Evolutionary conservation across 92 coral and sea anemone genomes (phyloP), one percentile per base, ranked within the genome.

Genomic region (Virgularia gustaviana): DNA sequence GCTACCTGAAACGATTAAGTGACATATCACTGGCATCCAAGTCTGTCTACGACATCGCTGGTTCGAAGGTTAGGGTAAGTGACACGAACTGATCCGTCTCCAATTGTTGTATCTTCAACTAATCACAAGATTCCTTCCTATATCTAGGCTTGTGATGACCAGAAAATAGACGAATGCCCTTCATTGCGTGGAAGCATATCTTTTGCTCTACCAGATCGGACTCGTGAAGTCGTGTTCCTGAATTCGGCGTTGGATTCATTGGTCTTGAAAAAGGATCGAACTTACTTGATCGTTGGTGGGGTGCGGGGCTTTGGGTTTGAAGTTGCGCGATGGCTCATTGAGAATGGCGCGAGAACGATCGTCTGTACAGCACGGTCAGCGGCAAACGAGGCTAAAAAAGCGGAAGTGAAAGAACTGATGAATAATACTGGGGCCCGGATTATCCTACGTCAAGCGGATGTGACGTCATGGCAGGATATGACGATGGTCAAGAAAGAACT

Each of bases 211-310:
- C n/a, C n/a, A n/a, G n/a, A n/a, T n/a, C n/a, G n/a, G n/a, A n/a
- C n/a, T n/a, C n/a, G n/a, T n/a, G 61, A 31, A 29, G 55, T 23
- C 3, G 23, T 15, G 61, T 68, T 68, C 54, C 19, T 36, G 5
- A 49, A 15, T 0, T 51, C 20, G 38, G 78, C 91, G 22, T n/a
- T 89, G 15, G 89, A 86, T 31, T 63, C 75, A 19, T 43, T 32
- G 10, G 84, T 86, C 8, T 65, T 89, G 51, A 86, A 81, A 62
- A 71, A 53, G 20, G 66, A 83, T 66, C 63, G 83, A 19, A 78
- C 91, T 2, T 89, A 89, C 72, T 35, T 89, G 72, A 83, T 89
- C 6, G 89, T 79, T 0, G 96, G 96, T 13, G 96, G 89, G 0
- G 19, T 81, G 3, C 58, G 87, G 18, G 96, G 96, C 10, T 81